These are phyloP conservation scores for Sebastes cheni DNA, from an alignment of 2,797 vertebrate genomes.

Conservation along the genomic window DNA sequence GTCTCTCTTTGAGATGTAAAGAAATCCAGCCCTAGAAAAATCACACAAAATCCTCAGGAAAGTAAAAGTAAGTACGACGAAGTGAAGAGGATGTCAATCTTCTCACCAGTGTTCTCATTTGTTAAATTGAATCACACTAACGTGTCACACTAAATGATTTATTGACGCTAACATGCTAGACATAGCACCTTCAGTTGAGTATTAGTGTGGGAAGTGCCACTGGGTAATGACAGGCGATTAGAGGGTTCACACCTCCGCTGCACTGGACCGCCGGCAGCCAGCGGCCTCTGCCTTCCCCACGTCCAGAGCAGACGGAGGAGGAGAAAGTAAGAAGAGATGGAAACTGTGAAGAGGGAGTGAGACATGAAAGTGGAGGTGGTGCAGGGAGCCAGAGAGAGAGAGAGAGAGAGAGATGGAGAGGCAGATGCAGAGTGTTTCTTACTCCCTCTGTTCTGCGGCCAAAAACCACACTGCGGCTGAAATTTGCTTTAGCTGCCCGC, in stretches of 20 bases:
- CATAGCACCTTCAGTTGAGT: constrained; percentile 22
- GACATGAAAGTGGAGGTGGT: constrained; percentile 37
- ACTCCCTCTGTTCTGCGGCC: constrained; percentile 43
- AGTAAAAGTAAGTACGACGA: not conserved
- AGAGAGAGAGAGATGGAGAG: constrained; percentile 19
- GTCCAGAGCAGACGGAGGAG: constrained; percentile 21
- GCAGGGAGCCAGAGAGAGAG: not conserved
- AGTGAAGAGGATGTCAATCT: not conserved
- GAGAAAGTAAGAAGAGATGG: not conserved
- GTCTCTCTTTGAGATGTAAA: not conserved
- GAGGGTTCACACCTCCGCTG: constrained; percentile 62
- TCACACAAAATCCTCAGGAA: not conserved
- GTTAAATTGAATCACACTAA: constrained; percentile 16
- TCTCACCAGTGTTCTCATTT: not conserved
- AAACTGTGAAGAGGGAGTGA: constrained; percentile 20
- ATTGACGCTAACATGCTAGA: constrained; percentile 48
- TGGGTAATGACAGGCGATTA: constrained; percentile 58
- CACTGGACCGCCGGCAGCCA: constrained; percentile 31
- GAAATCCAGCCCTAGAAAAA: not conserved
- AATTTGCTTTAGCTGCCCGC: constrained; percentile 31
- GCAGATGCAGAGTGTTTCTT: constrained; percentile 36
- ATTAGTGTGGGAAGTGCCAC: constrained; percentile 45
- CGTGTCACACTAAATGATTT: constrained; percentile 48
- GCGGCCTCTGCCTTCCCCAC: not conserved
- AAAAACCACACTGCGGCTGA: constrained; percentile 50